Evolutionary conservation across 35 echinoderm and acorn worm species (phyloP), one percentile per base, ranked within the genome.

Genomic region (Acanthaster planci): DNA sequence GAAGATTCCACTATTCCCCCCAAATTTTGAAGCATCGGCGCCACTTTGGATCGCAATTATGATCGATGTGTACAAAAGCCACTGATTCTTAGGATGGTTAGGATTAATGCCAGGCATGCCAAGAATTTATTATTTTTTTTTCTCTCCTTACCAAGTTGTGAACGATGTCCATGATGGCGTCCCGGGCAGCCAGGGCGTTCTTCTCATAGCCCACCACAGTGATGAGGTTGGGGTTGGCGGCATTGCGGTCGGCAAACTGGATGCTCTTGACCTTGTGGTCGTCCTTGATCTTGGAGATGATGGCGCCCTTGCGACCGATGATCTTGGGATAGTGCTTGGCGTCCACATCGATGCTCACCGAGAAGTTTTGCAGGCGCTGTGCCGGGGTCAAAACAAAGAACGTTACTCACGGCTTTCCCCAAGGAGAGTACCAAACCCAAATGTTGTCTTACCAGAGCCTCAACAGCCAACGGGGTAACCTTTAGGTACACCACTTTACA

Each of bases 241-340:
- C 79, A 32, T 78, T 82, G 2, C 85, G 88, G n/a, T 89, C 91
- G 8, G 92, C 92, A 78, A 99, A 99, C 78, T 99, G 92, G 40
- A 99, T 94, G 68, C 91, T 99, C 64, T 72, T 72, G 58, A 99
- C 96, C 7, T 94, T 92, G 52, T 89, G 92, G 14, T 94, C 89
- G 37, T 32, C 79, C 2, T 92, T 76, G 78, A 99, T 99, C 77
- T 94, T 94, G 50, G 80, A 87, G 60, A 99, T 94, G 51, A 99
- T 78, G 0, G 79, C 72, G 50, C 96, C 96, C 76, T 84, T 91
- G 4, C 96, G 88, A 5, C 96, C 96, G 38, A 99, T 99, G 89
- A 99, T 99, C 89, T 99, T 99, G n/a, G 96, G 96, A 40, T 99
- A 92, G 72, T 99, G 84, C 82, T 94, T 91, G 1, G 89, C 84